A percentile compares a stretch with the other conserved stretches of the same genome.
phyloP scores from a whole-genome alignment of 2,888 invertebrate genomes.

The Noctua janthina region DNA sequence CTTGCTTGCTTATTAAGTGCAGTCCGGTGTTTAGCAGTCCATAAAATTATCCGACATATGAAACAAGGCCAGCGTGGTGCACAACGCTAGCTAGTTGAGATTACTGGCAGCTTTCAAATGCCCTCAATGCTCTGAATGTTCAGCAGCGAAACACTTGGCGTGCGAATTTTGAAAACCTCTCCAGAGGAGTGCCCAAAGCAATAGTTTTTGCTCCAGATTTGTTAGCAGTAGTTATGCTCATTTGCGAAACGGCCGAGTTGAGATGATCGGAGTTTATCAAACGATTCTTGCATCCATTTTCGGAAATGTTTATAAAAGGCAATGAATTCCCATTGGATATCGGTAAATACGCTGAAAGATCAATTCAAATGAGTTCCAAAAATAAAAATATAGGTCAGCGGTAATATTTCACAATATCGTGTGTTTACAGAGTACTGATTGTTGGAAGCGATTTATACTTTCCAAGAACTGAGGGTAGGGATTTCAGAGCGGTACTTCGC shows the following conservation, averaged over 20 bases:
- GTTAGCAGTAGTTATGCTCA: slow-evolving; percentile 78
- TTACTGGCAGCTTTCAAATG: slow-evolving; percentile 81
- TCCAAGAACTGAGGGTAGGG: slow-evolving; percentile 68
- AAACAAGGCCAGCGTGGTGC: slow-evolving; percentile 74
- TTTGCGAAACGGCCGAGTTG: slow-evolving; percentile 72
- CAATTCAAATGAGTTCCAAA: slow-evolving; percentile 37
- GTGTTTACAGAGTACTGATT: slow-evolving; percentile 62
- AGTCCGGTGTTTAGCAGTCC: slow-evolving; percentile 22
- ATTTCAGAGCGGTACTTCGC: slow-evolving; percentile 70
- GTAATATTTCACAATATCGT: slow-evolving; percentile 69
- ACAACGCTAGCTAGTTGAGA: slow-evolving; percentile 78
- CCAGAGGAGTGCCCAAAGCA: slow-evolving; percentile 75
- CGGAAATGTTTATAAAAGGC: slow-evolving; percentile 48
- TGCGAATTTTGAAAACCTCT: slow-evolving; percentile 78
- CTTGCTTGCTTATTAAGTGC: slow-evolving; percentile 11
- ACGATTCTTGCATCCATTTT: slow-evolving; percentile 69
- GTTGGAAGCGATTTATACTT: slow-evolving; percentile 73
- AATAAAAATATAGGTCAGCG: slow-evolving; percentile 63
- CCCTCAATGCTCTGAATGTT: slow-evolving; percentile 73
- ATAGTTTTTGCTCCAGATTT: slow-evolving; percentile 79
- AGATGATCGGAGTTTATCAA: slow-evolving; percentile 69
- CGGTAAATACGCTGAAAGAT: slow-evolving; percentile 40
- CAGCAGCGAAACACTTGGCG: slow-evolving; percentile 72
- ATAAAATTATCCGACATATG: slow-evolving; percentile 71
- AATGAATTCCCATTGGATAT: slow-evolving; percentile 41